Evolutionary conservation across 92 coral and sea anemone genomes (phyloP).

Genomic region (Desmophyllum pertusum): DNA sequence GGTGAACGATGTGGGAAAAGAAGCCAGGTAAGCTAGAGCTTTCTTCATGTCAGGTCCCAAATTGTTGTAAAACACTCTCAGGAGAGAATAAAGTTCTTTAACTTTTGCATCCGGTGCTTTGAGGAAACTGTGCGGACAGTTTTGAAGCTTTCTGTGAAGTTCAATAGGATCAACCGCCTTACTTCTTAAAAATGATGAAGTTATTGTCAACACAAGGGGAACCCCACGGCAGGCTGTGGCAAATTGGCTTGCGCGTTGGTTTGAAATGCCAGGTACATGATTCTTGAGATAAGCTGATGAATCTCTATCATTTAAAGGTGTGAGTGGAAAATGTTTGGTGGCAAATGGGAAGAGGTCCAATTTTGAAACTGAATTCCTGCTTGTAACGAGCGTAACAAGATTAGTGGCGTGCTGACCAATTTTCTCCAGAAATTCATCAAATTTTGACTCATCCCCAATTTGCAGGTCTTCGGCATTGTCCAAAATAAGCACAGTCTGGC

Average conservation of each 20-base stretch:
- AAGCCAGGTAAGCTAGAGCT: constrained; percentile 58
- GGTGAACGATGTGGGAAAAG: constrained; percentile 68
- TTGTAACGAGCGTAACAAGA: constrained; percentile 58
- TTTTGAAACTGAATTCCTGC: constrained; percentile 39
- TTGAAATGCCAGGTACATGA: neutral
- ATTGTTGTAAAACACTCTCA: constrained; percentile 58
- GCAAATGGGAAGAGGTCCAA: constrained; percentile 17
- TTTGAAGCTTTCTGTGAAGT: constrained; percentile 29
- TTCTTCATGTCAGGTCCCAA: constrained; percentile 47
- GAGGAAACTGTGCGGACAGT: constrained; percentile 23
- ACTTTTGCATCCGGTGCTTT: constrained; percentile 1
- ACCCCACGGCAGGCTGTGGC: constrained; percentile 67
- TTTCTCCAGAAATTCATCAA: constrained; percentile 47
- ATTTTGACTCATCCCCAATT: constrained; percentile 33
- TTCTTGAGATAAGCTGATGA: constrained; percentile 21
- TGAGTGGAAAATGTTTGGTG: constrained; percentile 34
- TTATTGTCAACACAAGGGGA: constrained; percentile 65
- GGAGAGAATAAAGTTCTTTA: neutral
- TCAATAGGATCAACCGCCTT: constrained; percentile 18
- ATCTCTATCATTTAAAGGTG: constrained; percentile 40
- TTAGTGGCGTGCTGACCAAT: constrained; percentile 50
- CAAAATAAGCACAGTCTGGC: constrained; percentile 55
- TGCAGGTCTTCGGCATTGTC: constrained; percentile 87
- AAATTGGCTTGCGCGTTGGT: constrained; percentile 38
- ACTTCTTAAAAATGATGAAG: constrained; percentile 57